Percentiles rank a stretch among this genome's conserved stretches.
phyloP scores from a whole-genome alignment of 35 echinoderm and acorn worm genomes.

The Apostichopus californicus region DNA sequence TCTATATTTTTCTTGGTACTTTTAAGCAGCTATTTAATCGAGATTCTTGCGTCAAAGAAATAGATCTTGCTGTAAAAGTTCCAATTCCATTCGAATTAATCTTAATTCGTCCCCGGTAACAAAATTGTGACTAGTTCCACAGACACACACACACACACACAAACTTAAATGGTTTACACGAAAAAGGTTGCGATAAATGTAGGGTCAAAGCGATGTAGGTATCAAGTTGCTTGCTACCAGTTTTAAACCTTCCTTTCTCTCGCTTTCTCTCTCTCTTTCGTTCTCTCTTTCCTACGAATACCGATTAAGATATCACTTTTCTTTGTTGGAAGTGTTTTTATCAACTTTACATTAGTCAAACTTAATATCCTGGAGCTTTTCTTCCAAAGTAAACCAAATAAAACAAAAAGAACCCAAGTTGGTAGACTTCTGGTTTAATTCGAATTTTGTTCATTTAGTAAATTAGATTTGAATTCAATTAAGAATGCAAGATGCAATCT shows the following conservation, averaged over 20 bases:
- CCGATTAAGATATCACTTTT: background rate
- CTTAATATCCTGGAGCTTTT: background rate
- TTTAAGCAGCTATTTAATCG: no score
- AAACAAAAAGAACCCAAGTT: background rate
- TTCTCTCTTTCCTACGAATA: background rate
- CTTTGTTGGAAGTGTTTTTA: background rate
- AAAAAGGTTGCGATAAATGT: background rate
- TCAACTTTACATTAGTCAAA: background rate
- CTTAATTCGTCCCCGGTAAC: background rate
- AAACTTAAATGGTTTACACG: background rate
- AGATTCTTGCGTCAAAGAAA: no score
- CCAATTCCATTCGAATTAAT: background rate
- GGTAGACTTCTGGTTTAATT: conserved; percentile 17
- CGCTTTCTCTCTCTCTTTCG: background rate
- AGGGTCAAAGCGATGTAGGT: background rate
- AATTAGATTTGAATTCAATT: conserved; percentile 48
- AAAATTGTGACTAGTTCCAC: background rate
- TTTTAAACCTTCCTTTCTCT: background rate
- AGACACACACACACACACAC: background rate
- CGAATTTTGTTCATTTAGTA: conserved; percentile 30
- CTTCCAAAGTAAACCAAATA: background rate
- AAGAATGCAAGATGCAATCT: conserved; percentile 22
- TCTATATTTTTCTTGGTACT: no score
- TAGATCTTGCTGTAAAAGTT: background rate
- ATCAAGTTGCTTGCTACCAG: background rate